A percentile compares a stretch with the other conserved stretches of the same genome.
These are phyloP conservation scores for Aphelocoma coerulescens DNA, from an alignment of 2,113 vertebrate genomes.

Conservation along the genomic window DNA sequence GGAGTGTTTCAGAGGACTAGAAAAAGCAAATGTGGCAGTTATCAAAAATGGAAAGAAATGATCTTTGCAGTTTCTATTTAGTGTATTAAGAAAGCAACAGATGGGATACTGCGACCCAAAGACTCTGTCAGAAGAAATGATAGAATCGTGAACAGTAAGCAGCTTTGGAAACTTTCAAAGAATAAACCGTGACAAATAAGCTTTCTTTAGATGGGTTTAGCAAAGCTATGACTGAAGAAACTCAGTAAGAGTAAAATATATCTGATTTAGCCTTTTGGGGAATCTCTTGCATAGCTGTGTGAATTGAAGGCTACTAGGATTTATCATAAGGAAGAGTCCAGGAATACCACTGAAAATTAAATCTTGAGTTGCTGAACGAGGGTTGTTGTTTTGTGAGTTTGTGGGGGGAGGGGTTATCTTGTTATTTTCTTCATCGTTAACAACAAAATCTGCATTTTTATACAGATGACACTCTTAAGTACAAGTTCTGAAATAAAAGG, in stretches of 20 bases:
- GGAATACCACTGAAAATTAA: background rate
- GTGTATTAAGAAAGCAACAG: slow-evolving; percentile 43
- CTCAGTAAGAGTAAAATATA: background rate
- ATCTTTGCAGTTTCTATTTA: slow-evolving; percentile 35
- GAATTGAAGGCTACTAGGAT: background rate
- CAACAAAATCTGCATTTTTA: background rate
- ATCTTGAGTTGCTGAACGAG: background rate
- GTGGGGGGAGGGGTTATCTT: rapidly evolving
- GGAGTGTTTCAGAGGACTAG: slow-evolving; percentile 39
- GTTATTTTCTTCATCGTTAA: background rate
- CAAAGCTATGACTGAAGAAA: slow-evolving; percentile 26
- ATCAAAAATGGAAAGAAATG: slow-evolving; percentile 29
- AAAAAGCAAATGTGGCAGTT: slow-evolving; percentile 43
- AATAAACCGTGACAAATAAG: slow-evolving; percentile 33
- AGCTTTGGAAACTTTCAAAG: slow-evolving; percentile 34
- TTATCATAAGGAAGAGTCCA: background rate
- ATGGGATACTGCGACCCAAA: slow-evolving; percentile 45
- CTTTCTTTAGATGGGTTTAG: background rate
- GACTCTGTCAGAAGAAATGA: slow-evolving; percentile 41
- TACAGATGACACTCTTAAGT: background rate
- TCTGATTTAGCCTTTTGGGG: background rate
- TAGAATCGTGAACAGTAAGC: slow-evolving; percentile 43
- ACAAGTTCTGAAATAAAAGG: background rate
- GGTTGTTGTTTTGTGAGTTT: background rate
- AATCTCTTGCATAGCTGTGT: background rate